Evolutionary conservation across 2,888 invertebrate genomes (phyloP).

Genomic region (Beris morrisii): DNA sequence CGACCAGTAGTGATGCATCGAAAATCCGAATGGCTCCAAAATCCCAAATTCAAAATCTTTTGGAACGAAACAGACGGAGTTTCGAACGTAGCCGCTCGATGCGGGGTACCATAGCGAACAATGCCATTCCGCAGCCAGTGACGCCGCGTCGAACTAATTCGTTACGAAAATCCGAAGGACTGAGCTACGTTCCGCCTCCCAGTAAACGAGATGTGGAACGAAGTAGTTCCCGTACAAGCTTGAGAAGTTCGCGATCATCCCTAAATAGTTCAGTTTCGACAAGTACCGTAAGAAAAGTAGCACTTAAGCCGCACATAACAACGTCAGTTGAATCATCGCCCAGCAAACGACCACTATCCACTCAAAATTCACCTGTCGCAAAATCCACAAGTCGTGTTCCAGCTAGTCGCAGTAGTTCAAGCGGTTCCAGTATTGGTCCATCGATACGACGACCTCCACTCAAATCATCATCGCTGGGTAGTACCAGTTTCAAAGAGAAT

Average conservation of each 20-base stretch:
- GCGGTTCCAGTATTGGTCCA: conserved; percentile 63
- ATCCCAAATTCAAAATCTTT: conserved; percentile 44
- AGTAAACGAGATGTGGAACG: conserved; percentile 67
- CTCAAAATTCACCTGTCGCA: conserved; percentile 55
- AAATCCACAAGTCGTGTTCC: conserved; percentile 55
- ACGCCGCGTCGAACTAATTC: conserved; percentile 54
- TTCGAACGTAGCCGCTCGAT: conserved; percentile 43
- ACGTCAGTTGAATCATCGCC: conserved; percentile 47
- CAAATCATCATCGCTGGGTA: conserved; percentile 44
- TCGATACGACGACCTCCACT: conserved; percentile 49
- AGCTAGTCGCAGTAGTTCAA: conserved; percentile 63
- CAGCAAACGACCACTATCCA: conserved; percentile 59
- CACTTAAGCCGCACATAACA: conserved; percentile 56
- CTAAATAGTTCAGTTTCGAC: conserved; percentile 78
- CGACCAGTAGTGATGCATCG: conserved; percentile 51
- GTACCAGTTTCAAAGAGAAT: conserved; percentile 59
- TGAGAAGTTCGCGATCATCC: conserved; percentile 81
- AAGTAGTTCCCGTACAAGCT: conserved; percentile 75
- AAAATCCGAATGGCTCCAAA: conserved; percentile 15
- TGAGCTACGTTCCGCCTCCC: conserved; percentile 41
- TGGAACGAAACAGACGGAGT: conserved; percentile 45
- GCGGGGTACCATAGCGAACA: conserved; percentile 32
- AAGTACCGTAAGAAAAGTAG: conserved; percentile 74
- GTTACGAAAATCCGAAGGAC: conserved; percentile 52
- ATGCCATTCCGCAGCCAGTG: conserved; percentile 47